phyloP scores from a whole-genome alignment of 2,797 vertebrate species.

The Tragopan temminckii region DNA sequence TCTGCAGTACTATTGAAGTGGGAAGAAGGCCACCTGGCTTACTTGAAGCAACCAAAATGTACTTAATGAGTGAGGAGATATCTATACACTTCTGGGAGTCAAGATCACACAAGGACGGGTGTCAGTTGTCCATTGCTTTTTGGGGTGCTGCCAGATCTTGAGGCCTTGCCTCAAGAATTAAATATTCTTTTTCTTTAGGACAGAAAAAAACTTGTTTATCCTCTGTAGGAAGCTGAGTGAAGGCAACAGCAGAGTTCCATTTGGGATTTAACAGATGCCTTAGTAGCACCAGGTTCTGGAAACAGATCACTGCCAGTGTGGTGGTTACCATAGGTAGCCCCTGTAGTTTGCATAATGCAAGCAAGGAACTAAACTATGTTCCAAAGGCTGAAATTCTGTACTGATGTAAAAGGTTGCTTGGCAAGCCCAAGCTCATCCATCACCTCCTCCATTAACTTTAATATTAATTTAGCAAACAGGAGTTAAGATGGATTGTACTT shows the following conservation, averaged over 20 bases:
- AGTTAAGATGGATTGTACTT: neutral
- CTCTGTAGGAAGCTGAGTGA: neutral
- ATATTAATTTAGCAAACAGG: neutral
- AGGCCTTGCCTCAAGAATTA: neutral
- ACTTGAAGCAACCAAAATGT: neutral
- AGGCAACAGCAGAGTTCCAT: neutral
- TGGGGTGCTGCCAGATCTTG: neutral
- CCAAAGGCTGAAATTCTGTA: neutral
- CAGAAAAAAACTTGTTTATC: neutral
- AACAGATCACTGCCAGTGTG: neutral
- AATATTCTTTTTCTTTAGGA: neutral
- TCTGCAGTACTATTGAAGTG: neutral
- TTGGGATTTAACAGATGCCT: neutral
- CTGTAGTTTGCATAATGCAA: neutral
- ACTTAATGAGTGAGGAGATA: neutral
- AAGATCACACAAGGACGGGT: neutral
- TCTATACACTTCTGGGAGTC: neutral
- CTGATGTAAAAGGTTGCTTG: neutral
- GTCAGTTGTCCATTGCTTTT: neutral
- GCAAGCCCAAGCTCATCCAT: neutral
- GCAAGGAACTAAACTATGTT: neutral
- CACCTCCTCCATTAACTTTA: neutral
- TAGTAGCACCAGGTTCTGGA: neutral
- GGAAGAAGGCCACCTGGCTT: neutral
- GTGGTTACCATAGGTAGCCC: neutral